phyloP scores from a whole-genome alignment of 2,888 invertebrate species.

The Dexiosoma caninum region DNA sequence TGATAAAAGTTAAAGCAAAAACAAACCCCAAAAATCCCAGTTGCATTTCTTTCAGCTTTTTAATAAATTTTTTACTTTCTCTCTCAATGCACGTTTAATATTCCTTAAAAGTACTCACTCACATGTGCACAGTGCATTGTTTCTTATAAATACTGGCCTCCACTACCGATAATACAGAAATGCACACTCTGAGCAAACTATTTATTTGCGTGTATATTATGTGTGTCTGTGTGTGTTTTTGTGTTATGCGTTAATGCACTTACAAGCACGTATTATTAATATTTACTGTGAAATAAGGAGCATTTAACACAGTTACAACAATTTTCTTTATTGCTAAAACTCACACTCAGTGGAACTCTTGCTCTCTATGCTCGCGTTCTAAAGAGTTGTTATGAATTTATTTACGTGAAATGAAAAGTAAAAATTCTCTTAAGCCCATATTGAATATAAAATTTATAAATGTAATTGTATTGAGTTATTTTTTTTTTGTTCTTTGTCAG shows the following conservation, averaged over 20 bases:
- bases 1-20: not conserved
- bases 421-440: not conserved
- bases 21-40: constrained; percentile 2
- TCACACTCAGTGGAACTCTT: not conserved
- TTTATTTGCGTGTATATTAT: not conserved
- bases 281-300: constrained; percentile 42
- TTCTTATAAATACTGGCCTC: no score
- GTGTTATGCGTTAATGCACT: constrained; percentile 56
- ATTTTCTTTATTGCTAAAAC: not conserved
- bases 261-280: constrained; percentile 29
- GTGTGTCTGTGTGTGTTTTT: not conserved
- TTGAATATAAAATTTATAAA: not conserved
- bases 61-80: constrained; percentile 21
- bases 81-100: constrained; percentile 33
- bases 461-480: constrained; percentile 6
- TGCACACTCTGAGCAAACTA: not conserved
- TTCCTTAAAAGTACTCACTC: constrained; percentile 11
- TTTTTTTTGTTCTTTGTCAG: no score
- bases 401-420: not conserved
- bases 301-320: constrained; percentile 44
- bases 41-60: not conserved
- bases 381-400: not conserved
- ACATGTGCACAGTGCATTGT: not conserved
- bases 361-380: not conserved
- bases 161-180: not conserved